phyloP scores from a whole-genome alignment of 2,888 invertebrate species.

The Coelinius sp. region DNA sequence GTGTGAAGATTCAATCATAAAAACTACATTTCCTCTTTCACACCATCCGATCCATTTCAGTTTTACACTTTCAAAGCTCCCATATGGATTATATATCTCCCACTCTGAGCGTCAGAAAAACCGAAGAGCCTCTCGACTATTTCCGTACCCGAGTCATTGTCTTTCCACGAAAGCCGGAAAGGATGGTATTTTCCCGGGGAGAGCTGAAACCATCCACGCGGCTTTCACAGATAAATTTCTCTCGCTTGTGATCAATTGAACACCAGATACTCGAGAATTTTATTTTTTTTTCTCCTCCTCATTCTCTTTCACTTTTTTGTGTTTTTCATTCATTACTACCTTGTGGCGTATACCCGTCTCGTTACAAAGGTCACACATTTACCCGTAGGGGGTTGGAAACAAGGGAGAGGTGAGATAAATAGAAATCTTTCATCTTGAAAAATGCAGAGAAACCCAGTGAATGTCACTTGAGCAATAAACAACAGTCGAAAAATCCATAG shows the following conservation, averaged over 20 bases:
- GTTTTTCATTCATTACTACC: background rate
- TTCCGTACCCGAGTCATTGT: slow-evolving; percentile 32
- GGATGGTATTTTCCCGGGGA: background rate
- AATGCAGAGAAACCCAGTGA: background rate
- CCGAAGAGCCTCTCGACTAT: slow-evolving; percentile 26
- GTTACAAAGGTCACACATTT: slow-evolving; percentile 13
- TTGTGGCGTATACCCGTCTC: background rate
- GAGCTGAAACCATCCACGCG: slow-evolving; percentile 23
- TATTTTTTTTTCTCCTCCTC: background rate
- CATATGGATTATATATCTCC: slow-evolving; percentile 21
- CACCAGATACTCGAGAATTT: slow-evolving; percentile 13
- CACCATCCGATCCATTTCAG: slow-evolving; percentile 18
- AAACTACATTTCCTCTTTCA: slow-evolving; percentile 14
- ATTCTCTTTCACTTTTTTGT: background rate
- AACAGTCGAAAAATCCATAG: slow-evolving; percentile 1
- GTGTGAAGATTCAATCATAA: background rate
- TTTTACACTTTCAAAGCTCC: background rate
- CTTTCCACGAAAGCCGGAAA: slow-evolving; percentile 24
- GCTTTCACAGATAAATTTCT: slow-evolving; percentile 1
- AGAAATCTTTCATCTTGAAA: slow-evolving; percentile 6
- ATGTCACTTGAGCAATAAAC: slow-evolving; percentile 8
- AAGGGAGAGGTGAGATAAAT: background rate
- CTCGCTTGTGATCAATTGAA: slow-evolving; percentile 21
- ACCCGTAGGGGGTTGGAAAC: no score
- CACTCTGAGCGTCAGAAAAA: background rate